These are phyloP conservation scores for Burhinus oedicnemus DNA, from an alignment of 2,113 vertebrate species.

Conservation along the genomic window DNA sequence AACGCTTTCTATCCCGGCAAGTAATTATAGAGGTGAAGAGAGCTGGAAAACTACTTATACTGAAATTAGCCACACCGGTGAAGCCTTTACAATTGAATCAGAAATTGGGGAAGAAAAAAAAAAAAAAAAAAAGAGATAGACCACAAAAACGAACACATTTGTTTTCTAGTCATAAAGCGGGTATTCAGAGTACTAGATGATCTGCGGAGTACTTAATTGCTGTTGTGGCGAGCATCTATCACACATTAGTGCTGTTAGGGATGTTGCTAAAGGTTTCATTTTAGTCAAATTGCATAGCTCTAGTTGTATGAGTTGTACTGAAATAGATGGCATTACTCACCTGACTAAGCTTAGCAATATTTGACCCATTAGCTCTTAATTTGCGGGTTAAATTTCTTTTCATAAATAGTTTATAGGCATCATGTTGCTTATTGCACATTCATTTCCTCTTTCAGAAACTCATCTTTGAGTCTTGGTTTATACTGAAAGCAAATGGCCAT, in stretches of 20 bases:
- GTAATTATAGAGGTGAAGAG: neutral
- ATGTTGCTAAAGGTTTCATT: slow-evolving; percentile 21
- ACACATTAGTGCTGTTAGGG: neutral
- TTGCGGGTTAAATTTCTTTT: slow-evolving; percentile 50
- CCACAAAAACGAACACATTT: slow-evolving; percentile 9
- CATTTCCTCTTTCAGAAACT: slow-evolving; percentile 46
- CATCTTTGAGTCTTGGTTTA: slow-evolving; percentile 12
- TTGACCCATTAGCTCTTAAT: slow-evolving; percentile 61
- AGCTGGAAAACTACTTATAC: neutral
- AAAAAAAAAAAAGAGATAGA: neutral
- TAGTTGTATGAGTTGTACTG: neutral
- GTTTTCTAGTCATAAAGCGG: slow-evolving; percentile 19
- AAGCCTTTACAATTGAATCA: neutral
- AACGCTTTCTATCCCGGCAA: neutral
- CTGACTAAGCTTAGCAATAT: slow-evolving; percentile 34
- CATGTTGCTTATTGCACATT: slow-evolving; percentile 26
- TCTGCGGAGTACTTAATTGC: slow-evolving; percentile 25
- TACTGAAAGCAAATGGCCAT: slow-evolving; percentile 37
- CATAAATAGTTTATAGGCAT: slow-evolving; percentile 61
- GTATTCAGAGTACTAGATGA: neutral
- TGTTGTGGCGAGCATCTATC: slow-evolving; percentile 37
- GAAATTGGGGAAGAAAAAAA: neutral
- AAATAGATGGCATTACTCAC: slow-evolving; percentile 42
- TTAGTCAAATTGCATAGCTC: neutral
- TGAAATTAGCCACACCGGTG: neutral